These are phyloP conservation scores for Hirtodrosophila histrioides DNA, from an alignment of 2,888 invertebrate species.

Conservation along the genomic window DNA sequence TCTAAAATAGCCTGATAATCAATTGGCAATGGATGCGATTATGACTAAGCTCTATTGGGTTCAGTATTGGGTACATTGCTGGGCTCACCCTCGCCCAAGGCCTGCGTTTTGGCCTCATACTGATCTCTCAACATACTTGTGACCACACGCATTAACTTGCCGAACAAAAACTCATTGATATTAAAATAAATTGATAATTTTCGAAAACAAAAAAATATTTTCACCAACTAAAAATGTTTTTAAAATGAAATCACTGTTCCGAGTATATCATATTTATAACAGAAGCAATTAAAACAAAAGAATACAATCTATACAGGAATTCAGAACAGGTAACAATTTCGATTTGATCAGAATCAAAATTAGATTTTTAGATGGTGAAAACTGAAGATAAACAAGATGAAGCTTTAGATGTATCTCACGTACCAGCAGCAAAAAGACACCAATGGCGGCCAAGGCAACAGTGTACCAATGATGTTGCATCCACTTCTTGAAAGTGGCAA, in stretches of 20 bases:
- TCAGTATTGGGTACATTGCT: slow-evolving; percentile 30
- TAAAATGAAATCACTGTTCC: too few species aligned
- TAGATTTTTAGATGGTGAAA: not conserved
- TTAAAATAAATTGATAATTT: not conserved
- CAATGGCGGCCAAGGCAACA: slow-evolving; percentile 90
- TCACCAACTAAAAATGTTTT: too few species aligned
- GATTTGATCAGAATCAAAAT: not conserved
- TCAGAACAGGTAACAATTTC: too few species aligned
- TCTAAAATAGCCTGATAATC: slow-evolving; percentile 36
- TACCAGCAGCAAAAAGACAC: slow-evolving; percentile 92
- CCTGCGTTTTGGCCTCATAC: slow-evolving; percentile 68
- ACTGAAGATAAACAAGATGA: not conserved
- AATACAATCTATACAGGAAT: too few species aligned
- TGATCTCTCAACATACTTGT: slow-evolving; percentile 78
- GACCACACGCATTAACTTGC: slow-evolving; percentile 75
- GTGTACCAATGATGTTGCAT: slow-evolving; percentile 96
- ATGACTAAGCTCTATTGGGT: slow-evolving; percentile 35
- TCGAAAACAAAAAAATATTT: not conserved
- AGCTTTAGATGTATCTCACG: slow-evolving; percentile 84
- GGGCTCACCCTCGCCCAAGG: slow-evolving; percentile 60
- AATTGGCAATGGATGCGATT: slow-evolving; percentile 29
- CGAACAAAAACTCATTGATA: slow-evolving; percentile 37
- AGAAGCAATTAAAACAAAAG: too few species aligned
- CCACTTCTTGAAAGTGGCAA: slow-evolving; percentile 95
- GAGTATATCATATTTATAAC: too few species aligned